Evolutionary conservation across 2,797 vertebrate species (phyloP), one percentile per base, ranked within the genome.

Genomic region (Micromesistius poutassou): DNA sequence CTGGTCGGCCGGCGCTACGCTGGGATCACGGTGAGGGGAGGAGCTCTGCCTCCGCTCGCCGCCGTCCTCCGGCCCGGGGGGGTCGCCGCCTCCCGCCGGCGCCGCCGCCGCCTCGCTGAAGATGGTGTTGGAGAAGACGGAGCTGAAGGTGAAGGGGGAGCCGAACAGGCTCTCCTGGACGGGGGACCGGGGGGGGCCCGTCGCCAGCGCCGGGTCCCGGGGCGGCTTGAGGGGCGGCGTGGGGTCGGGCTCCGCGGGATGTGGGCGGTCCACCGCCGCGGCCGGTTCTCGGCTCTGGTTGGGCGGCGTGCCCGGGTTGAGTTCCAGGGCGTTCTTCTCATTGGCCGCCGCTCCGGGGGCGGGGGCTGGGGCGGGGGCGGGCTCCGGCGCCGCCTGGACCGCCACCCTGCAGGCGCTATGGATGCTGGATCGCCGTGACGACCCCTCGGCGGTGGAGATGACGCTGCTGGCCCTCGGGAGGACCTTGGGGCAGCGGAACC

Each of bases 401-500:
- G 89, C 85, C 87, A 85, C 93, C 93, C 89, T 95, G 82, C 94
- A 95, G 89, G 97, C 94, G 33, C 96, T 95, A 80, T 95, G 96
- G 87, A 97, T 93, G 86, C 96, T 98, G 30, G 95, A 94, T 83
- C 96, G 95, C 78, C 96, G 93, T 46, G 94, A 96, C 12, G 94
- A 95, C 55, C 96, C 96, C 87, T 98, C 96, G 0, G 96, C 96
- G 0, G 96, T 97, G 77, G 97, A 97, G 83, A 97, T 97, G 38
- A 97, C 96, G 5, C 93, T 96, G 92, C 97, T 97, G 74, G 97
- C 96, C 10, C 95, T 95, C 82, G 96, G 97, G 85, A 98, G 95
- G 79, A 92, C 94, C 81, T 94, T 94, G 4, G 91, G 86, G 0
- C 90, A 90, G 75, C 74, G 81, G 9, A 75, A 71, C 2, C 83